These are phyloP conservation scores for Clunio marinus DNA, from an alignment of 2,888 invertebrate species.

Conservation along the genomic window DNA sequence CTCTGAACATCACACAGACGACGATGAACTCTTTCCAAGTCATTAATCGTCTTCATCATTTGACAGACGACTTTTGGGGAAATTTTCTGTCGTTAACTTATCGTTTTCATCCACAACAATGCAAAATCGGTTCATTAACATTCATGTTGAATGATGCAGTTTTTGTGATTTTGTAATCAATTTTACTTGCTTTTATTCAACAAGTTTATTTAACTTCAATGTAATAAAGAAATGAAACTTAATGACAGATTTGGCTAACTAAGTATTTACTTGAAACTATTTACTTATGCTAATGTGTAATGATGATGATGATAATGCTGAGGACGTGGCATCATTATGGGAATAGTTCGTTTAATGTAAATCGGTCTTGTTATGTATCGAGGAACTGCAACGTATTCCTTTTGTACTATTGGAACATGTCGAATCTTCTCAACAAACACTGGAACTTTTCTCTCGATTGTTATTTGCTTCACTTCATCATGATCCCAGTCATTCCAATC, in stretches of 20 bases:
- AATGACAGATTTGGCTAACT: too few species aligned
- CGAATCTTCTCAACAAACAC: slow-evolving; percentile 34
- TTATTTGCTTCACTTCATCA: slow-evolving; percentile 16
- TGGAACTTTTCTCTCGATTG: slow-evolving; percentile 29
- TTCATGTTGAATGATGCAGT: too few species aligned
- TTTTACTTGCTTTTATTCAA: too few species aligned
- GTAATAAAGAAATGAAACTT: too few species aligned
- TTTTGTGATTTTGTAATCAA: too few species aligned
- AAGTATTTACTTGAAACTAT: too few species aligned
- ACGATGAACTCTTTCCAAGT: not conserved
- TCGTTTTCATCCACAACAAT: slow-evolving; percentile 25
- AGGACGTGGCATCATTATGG: slow-evolving; percentile 23
- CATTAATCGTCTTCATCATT: not conserved
- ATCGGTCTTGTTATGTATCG: slow-evolving; percentile 31
- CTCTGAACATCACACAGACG: not conserved
- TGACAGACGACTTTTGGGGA: not conserved
- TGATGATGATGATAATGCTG: slow-evolving; percentile 35
- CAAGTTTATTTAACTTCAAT: too few species aligned
- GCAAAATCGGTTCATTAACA: too few species aligned
- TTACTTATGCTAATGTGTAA: too few species aligned
- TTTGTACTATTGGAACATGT: slow-evolving; percentile 24
- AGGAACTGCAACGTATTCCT: slow-evolving; percentile 8
- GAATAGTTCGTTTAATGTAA: slow-evolving; percentile 18
- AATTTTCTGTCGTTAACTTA: slow-evolving; percentile 7
- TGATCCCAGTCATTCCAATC: slow-evolving; percentile 26